phyloP scores from a whole-genome alignment of 2,888 invertebrate species.

The Therioaphis trifolii region DNA sequence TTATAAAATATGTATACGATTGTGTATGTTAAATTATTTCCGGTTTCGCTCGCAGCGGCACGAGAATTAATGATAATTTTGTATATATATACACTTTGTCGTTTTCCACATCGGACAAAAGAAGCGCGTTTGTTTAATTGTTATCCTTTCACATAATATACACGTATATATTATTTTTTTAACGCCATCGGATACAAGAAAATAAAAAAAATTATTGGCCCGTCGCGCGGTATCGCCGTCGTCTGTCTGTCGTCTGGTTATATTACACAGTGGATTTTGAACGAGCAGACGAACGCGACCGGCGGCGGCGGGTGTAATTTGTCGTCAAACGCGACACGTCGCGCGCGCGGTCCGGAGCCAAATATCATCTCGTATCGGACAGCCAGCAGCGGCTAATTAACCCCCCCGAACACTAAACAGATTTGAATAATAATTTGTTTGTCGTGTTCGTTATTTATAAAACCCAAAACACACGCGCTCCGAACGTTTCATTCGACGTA shows the following conservation, averaged over 20 bases:
- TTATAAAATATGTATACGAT: constrained; percentile 10
- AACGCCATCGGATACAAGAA: neutral
- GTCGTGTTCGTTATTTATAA: constrained; percentile 26
- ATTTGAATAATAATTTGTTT: constrained; percentile 56
- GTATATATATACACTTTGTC: neutral
- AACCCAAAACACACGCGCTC: neutral
- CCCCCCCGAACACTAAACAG: constrained; percentile 54
- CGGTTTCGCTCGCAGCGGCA: constrained; percentile 37
- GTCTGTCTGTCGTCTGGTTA: constrained; percentile 39
- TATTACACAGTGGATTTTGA: neutral
- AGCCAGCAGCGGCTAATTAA: constrained; percentile 38
- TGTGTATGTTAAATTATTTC: constrained; percentile 46
- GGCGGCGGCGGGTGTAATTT: constrained; percentile 44
- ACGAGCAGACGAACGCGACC: neutral
- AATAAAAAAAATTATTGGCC: constrained; percentile 25
- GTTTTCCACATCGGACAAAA: neutral
- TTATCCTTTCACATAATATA: constrained; percentile 14
- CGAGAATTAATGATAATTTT: constrained; percentile 2
- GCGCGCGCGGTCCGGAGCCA: constrained; percentile 37
- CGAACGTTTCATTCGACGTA: neutral
- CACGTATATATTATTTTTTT: neutral
- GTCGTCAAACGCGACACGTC: constrained; percentile 42
- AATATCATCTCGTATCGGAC: constrained; percentile 33
- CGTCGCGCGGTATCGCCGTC: neutral
- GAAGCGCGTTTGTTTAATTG: constrained; percentile 36